phyloP scores from a whole-genome alignment of 2,888 invertebrate species.

The Autographa gamma region DNA sequence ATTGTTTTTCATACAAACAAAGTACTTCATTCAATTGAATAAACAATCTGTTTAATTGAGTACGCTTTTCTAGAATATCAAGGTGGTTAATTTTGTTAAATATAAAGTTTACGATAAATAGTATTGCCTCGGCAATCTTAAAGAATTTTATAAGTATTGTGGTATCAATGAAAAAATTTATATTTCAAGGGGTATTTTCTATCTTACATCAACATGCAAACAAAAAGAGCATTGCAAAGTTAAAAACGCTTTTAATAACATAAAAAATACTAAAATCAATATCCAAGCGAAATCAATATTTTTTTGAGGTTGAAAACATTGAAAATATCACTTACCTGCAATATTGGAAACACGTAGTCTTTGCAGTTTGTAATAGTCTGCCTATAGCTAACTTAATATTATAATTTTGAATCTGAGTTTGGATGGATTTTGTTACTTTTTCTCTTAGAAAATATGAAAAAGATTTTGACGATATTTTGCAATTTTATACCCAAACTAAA shows the following conservation, averaged over 20 bases:
- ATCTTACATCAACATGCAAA: conserved; percentile 38
- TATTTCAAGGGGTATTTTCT: neutral
- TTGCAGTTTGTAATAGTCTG: neutral
- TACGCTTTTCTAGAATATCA: too few species aligned
- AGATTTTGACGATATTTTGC: too few species aligned
- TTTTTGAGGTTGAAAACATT: conserved; percentile 11
- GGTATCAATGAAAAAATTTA: neutral
- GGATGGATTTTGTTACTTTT: too few species aligned
- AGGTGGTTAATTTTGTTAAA: too few species aligned
- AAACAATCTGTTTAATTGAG: too few species aligned
- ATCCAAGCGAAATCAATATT: conserved; percentile 36
- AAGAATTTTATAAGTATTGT: neutral
- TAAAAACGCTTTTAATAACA: conserved; percentile 30
- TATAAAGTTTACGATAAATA: neutral
- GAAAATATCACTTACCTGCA: conserved; percentile 45
- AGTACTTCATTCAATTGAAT: too few species aligned
- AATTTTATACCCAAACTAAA: too few species aligned
- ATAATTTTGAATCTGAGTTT: too few species aligned
- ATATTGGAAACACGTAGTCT: neutral
- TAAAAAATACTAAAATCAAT: neutral
- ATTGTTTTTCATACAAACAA: too few species aligned
- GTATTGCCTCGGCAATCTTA: neutral
- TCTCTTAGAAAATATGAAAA: too few species aligned
- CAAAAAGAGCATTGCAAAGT: conserved; percentile 47
- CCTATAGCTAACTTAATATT: neutral